Base-by-base conservation (phyloP, 2,888 invertebrate genomes). In the Acanthopleura granulata region DNA sequence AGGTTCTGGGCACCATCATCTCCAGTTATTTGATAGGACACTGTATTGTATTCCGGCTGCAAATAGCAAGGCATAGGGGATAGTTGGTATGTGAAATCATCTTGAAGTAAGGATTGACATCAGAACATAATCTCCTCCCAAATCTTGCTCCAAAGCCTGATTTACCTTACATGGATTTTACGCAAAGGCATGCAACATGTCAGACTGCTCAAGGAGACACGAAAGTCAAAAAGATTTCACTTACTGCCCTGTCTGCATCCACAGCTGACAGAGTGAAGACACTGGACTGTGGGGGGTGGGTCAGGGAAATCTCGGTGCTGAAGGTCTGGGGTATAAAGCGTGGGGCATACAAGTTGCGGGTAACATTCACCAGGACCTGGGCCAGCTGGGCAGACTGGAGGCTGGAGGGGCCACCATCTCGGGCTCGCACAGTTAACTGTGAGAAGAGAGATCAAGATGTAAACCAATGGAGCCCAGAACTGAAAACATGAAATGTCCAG, bases 21-120 rank as follows among this genome's bases (percentile, higher is more conserved):
- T 11, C 87, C 86, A 73, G 86, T 83, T 69, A 88, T 83, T 22
- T 75, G 76, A 76, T 86, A 88, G 6, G 77, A 76, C 22, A 88
- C 80, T 14, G 62, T 74, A 78, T 84, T 86, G 80, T 85, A 88
- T 1, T 85, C 85, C 18, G 76, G 79, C 87, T 87, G 80, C 69
- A 80, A 83, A 16, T 4, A 40, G 40, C 40, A 40, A 40, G 40
- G 9, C 40, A 9, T 40, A n/a, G n/a, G 40, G 40, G 40, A 40
- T 3, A 40, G 9, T 40, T 40, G 4, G 9, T 6, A 40, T 40
- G 40, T 40, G 40, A 3, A 40, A 3, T 6, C 3, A 9, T 40
- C 3, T 40, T 40, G 40, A 3, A 40, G 40, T n/a, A n/a, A n/a
- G n/a, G n/a, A n/a, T n/a, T n/a, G n/a, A n/a, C n/a, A n/a, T n/a